Evolutionary conservation across 2,888 invertebrate genomes (phyloP).

Genomic region (Psylliodes chrysocephalus): DNA sequence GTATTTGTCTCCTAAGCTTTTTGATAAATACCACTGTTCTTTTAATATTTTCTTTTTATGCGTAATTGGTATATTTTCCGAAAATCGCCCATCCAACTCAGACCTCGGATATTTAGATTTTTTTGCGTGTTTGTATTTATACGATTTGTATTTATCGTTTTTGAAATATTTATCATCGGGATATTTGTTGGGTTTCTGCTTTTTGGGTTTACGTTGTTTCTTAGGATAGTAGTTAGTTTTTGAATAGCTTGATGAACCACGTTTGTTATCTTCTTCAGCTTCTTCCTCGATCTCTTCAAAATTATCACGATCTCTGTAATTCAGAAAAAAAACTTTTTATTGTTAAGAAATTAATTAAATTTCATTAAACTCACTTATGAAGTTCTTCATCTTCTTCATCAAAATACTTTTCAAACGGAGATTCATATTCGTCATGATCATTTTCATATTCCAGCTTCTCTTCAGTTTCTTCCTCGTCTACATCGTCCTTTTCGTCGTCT

Average conservation of each 20-base stretch:
- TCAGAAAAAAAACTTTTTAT: neutral
- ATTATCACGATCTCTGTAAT: constrained; percentile 36
- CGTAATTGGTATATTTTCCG: constrained; percentile 51
- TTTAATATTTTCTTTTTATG: constrained; percentile 54
- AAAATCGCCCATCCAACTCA: constrained; percentile 51
- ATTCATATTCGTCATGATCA: constrained; percentile 30
- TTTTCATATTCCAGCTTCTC: constrained; percentile 32
- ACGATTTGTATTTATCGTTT: constrained; percentile 36
- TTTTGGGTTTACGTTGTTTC: constrained; percentile 36
- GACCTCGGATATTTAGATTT: constrained; percentile 41
- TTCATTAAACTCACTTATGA: constrained; percentile 6
- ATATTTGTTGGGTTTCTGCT: constrained; percentile 39
- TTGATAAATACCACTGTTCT: constrained; percentile 54
- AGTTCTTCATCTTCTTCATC: constrained; percentile 44
- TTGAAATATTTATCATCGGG: constrained; percentile 32
- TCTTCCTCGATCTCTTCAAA: constrained; percentile 45
- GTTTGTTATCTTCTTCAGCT: constrained; percentile 46
- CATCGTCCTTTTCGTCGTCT: constrained; percentile 34
- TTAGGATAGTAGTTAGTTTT: constrained; percentile 39
- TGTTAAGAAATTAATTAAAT: constrained; percentile 1
- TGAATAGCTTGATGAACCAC: constrained; percentile 43
- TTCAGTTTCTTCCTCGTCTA: constrained; percentile 42
- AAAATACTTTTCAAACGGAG: constrained; percentile 38
- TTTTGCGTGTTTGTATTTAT: constrained; percentile 42
- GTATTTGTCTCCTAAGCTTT: constrained; percentile 36